These are phyloP conservation scores for Morpho achilles DNA, from an alignment of 2,888 invertebrate species.

Conservation along the genomic window DNA sequence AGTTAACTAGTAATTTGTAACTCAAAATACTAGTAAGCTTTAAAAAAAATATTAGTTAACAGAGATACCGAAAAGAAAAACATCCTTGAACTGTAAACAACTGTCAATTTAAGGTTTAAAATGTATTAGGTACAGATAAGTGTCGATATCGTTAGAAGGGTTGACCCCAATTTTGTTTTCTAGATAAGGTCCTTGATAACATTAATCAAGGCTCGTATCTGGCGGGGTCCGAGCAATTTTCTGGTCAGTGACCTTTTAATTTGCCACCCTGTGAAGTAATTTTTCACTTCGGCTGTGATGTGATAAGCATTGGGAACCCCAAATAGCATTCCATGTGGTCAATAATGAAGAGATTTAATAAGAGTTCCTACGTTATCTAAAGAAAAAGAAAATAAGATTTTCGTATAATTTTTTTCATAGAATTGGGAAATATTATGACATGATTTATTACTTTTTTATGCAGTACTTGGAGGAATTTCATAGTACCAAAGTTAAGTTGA, in stretches of 20 bases:
- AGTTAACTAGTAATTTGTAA: no score
- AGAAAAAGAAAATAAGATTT: no score
- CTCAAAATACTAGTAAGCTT: no score
- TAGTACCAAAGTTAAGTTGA: no score
- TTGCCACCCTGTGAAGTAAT: constrained; percentile 58
- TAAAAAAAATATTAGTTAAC: no score
- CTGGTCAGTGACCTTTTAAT: constrained; percentile 71
- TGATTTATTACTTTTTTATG: no score
- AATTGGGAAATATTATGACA: no score
- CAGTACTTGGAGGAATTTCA: no score
- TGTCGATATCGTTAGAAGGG: constrained; percentile 38
- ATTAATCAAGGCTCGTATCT: constrained; percentile 71
- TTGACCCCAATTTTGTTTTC: constrained; percentile 58
- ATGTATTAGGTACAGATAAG: constrained; percentile 27
- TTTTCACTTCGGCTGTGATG: constrained; percentile 61
- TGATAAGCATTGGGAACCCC: constrained; percentile 45
- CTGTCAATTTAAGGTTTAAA: constrained; percentile 11
- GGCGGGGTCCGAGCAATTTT: constrained; percentile 56
- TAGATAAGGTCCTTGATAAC: constrained; percentile 69
- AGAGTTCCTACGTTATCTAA: no score
- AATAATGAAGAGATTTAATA: constrained; percentile 20
- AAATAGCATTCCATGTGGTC: constrained; percentile 19
- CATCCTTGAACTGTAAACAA: no score
- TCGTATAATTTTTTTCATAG: no score
- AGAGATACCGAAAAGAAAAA: no score